A percentile compares a stretch with the other conserved stretches of the same genome.
Conservation (phyloP, 2,888 invertebrate species). For the Coecobrya sp. region DNA sequence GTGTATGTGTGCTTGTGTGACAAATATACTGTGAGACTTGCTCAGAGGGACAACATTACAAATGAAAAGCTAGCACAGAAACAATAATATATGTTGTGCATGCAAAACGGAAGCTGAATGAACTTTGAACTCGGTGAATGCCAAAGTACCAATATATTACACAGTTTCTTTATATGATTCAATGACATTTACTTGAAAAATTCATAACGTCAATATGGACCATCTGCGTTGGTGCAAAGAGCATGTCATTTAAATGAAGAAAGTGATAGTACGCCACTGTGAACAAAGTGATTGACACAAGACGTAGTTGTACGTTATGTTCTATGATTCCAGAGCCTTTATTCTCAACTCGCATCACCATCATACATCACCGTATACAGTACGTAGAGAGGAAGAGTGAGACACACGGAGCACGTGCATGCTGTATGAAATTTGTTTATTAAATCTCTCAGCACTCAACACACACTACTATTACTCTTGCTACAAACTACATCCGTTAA, state of each 20-base stretch:
- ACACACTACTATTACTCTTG: too few species aligned
- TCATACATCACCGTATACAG: too few species aligned
- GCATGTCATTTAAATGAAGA: conserved; percentile 36
- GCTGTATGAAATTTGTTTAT: conserved; percentile 60
- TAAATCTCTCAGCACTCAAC: conserved; percentile 27
- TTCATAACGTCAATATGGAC: neutral
- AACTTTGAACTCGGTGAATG: conserved; percentile 67
- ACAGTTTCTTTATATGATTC: neutral
- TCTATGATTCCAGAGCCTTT: conserved; percentile 21
- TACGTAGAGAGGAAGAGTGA: conserved; percentile 26
- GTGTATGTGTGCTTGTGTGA: neutral
- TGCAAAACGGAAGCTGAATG: conserved; percentile 56
- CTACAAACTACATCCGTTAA: conserved; percentile 6
- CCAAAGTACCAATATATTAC: neutral
- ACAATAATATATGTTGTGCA: neutral
- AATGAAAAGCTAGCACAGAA: conserved; percentile 3
- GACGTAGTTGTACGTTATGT: neutral
- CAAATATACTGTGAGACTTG: neutral
- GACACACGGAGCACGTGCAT: conserved; percentile 60
- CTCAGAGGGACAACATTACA: neutral
- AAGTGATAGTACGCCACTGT: conserved; percentile 46
- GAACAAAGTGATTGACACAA: conserved; percentile 38
- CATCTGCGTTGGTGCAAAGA: neutral
- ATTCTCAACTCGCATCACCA: conserved; percentile 32
- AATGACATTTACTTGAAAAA: conserved; percentile 34